Base-by-base conservation (phyloP, 1,140 invertebrate species). In the Hestina assimilis region DNA sequence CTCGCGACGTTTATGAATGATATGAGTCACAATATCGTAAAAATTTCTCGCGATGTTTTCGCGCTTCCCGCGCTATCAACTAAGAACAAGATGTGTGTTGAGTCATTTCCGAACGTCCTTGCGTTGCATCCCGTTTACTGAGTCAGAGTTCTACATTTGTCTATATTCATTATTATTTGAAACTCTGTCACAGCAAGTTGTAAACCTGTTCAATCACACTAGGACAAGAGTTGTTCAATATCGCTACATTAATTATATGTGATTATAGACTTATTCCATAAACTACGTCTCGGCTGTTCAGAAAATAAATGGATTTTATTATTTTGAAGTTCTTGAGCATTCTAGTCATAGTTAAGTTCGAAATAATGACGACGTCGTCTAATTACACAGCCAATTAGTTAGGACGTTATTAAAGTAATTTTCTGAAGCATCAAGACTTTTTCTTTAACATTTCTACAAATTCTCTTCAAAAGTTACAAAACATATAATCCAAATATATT, bases 71-170 rank as follows among this genome's bases (percentile, higher is more conserved):
- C 59, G 62, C 47, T 59, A 50, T 55, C 53, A 59, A 52, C 48
- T 33, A 43, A 55, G 55, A n/a, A 54, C 55, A 58, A 63, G 55
- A 55, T 61, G 59, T 21, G 19, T 42, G 45, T 63, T 71, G 70
- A 73, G 54, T 73, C 66, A 73, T 64, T 72, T 69, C 51, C 56
- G 53, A 60, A 66, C 70, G 70, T 66, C 73, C 73, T 76, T 76
- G 73, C 63, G 29, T 48, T 31, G 28, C 53, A 41, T 29, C 11
- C 15, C 12, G 45, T 9, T 40, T 53, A 59, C 9, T 61, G 20
- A 55, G 56, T 31, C 59, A 65, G 33, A 48, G 64, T 66, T 65
- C 62, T 35, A 56, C 17, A 42, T 26, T 41, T 28, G 33, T 42
- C 12, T 20, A 9, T 12, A n/a, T 14, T 50, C 24, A 31, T 33